These are phyloP conservation scores for Eciton burchellii DNA, from an alignment of 1,140 invertebrate species.

Conservation along the genomic window DNA sequence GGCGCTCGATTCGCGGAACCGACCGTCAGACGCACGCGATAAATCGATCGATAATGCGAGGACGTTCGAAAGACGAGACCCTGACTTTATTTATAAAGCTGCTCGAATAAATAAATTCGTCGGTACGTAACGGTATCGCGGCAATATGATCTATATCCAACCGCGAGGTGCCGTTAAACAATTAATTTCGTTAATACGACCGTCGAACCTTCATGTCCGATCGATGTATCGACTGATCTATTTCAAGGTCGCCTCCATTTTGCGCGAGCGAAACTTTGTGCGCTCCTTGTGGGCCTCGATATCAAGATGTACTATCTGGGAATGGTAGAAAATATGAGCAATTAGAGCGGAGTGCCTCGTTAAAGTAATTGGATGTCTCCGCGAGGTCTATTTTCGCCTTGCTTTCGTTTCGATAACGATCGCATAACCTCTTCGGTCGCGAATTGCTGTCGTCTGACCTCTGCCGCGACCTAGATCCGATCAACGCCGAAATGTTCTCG, in stretches of 20 bases:
- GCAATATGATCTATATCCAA: too few species aligned
- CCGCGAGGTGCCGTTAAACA: too few species aligned
- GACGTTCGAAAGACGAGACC: conserved; percentile 21
- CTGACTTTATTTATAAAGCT: conserved; percentile 4
- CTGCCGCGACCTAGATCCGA: conserved; percentile 22
- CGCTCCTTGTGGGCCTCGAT: too few species aligned
- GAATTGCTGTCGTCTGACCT: conserved; percentile 44
- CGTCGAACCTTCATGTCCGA: too few species aligned
- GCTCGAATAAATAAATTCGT: conserved; percentile 17
- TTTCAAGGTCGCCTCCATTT: too few species aligned
- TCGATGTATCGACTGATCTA: too few species aligned
- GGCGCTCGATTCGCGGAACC: neutral
- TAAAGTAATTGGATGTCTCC: conserved; percentile 24
- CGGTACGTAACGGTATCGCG: neutral
- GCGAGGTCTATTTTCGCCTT: conserved; percentile 31
- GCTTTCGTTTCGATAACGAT: conserved; percentile 57
- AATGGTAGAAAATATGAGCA: neutral
- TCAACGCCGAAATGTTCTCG: conserved; percentile 29
- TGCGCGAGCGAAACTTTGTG: too few species aligned
- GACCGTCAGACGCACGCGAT: neutral
- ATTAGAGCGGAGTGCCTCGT: neutral
- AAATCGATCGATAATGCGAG: conserved; percentile 30
- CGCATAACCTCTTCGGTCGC: conserved; percentile 40
- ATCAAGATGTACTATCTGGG: too few species aligned
- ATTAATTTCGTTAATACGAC: too few species aligned